Conservation (phyloP, 2,797 vertebrate species). For the Ctenopoma multispine region DNA sequence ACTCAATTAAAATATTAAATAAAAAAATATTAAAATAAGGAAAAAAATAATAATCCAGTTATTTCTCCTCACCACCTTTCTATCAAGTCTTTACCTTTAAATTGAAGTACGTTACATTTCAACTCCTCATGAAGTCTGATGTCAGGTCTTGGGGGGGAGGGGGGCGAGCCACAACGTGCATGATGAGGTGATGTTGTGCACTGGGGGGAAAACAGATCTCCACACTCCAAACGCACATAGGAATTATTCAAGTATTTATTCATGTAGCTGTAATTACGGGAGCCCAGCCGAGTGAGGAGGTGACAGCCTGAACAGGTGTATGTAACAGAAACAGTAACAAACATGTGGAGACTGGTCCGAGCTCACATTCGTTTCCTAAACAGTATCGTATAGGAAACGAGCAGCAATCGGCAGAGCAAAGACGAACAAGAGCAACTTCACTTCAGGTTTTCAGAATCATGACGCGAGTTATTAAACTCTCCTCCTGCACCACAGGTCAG, state of each 20-base stretch:
- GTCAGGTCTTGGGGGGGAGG: background rate
- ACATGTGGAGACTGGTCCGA: no score
- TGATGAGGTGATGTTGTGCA: no score
- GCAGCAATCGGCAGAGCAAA: no score
- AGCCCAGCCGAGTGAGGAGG: background rate
- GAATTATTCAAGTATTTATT: background rate
- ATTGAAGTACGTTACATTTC: background rate
- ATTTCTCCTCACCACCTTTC: no score
- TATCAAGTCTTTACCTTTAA: background rate
- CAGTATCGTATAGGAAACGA: no score
- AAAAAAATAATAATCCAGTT: background rate
- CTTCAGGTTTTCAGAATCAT: background rate
- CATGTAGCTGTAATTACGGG: background rate
- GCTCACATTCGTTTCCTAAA: no score
- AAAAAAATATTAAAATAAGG: no score
- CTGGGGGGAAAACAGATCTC: no score
- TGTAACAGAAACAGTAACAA: background rate
- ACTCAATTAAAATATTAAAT: no score
- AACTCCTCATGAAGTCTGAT: background rate
- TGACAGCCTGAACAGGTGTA: no score
- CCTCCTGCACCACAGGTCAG: no score
- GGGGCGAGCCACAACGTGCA: background rate
- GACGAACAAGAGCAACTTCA: no score
- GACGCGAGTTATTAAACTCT: background rate
- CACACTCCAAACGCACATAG: background rate